Evolutionary conservation across 2,113 vertebrate genomes (phyloP).

Genomic region (Hemiprocne comata): DNA sequence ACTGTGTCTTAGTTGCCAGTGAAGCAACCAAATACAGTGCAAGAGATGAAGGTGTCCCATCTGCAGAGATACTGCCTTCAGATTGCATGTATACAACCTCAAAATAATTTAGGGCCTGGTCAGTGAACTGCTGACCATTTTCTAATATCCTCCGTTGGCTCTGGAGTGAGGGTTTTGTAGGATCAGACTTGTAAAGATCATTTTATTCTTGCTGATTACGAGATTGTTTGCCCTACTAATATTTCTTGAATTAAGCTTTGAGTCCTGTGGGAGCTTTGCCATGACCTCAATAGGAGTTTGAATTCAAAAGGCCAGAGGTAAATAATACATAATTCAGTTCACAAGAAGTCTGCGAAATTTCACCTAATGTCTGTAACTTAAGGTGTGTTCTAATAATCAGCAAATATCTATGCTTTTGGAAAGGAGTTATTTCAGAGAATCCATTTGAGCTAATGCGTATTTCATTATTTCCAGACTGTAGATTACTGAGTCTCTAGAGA

Average conservation of each 20-base stretch:
- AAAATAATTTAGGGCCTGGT: background rate
- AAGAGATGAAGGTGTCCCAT: background rate
- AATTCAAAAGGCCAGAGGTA: background rate
- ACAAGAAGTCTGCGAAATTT: background rate
- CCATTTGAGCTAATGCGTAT: background rate
- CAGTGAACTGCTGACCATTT: background rate
- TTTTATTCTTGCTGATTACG: background rate
- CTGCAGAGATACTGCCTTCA: background rate
- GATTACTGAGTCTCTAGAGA: background rate
- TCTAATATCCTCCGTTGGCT: background rate
- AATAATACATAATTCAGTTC: background rate
- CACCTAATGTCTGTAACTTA: background rate
- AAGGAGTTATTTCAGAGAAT: background rate
- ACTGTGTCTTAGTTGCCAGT: background rate
- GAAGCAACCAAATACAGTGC: background rate
- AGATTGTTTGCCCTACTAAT: background rate
- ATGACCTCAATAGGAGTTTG: background rate
- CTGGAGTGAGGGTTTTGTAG: background rate
- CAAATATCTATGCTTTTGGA: background rate
- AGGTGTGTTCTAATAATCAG: background rate
- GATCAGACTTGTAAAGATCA: background rate
- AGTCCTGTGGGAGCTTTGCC: background rate
- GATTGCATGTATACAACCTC: background rate
- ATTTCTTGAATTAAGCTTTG: constrained; percentile 7
- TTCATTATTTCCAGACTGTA: background rate